These are phyloP conservation scores for Melieria crassipennis DNA, from an alignment of 2,888 invertebrate species.

Conservation along the genomic window DNA sequence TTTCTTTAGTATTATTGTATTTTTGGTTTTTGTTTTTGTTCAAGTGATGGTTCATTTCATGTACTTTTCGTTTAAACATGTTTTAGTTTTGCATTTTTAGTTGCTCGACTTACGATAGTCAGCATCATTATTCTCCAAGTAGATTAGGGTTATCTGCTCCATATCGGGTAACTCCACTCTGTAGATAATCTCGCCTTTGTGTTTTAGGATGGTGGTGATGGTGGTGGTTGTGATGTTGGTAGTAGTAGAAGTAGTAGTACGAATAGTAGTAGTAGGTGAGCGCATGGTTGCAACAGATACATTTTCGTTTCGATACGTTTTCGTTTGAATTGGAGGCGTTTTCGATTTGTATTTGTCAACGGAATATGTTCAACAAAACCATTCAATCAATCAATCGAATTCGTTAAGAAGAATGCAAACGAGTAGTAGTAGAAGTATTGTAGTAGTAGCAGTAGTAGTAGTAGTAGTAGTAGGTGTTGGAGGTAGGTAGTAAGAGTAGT, in stretches of 20 bases:
- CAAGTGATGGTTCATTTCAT: constrained; percentile 41
- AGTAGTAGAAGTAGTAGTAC: constrained; percentile 43
- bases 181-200: constrained; percentile 87
- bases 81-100: constrained; percentile 44
- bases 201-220: constrained; percentile 42
- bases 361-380: constrained; percentile 29
- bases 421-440: constrained; percentile 26
- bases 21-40: constrained; percentile 27
- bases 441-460: constrained; percentile 45
- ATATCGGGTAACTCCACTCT: constrained; percentile 93
- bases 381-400: constrained; percentile 30
- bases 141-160: constrained; percentile 93
- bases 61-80: constrained; percentile 38
- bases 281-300: constrained; percentile 43
- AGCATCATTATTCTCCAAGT: constrained; percentile 82
- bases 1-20: constrained; percentile 32
- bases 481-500: constrained; percentile 39
- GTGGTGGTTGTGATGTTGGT: constrained; percentile 41
- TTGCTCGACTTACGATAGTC: constrained; percentile 68
- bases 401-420: constrained; percentile 18
- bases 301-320: constrained; percentile 25
- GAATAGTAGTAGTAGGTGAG: constrained; percentile 37
- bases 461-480: constrained; percentile 40
- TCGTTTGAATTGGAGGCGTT: constrained; percentile 31
- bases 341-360: constrained; percentile 19